Base-by-base conservation (phyloP, 2,113 vertebrate genomes). In the Mormoops blainvillei region DNA sequence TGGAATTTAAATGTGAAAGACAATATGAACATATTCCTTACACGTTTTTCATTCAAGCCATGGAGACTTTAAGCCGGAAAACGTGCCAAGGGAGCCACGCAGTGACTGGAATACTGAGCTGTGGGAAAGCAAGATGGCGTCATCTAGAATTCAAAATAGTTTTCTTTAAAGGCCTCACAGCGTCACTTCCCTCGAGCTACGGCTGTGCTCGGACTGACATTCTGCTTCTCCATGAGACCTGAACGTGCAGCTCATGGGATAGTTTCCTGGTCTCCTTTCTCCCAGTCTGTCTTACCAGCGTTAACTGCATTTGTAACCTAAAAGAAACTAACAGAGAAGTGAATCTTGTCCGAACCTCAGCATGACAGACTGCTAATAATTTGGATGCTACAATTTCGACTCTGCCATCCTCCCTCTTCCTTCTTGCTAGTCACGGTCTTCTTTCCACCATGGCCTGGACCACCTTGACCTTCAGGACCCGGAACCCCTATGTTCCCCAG, bases 1-100 rank as follows among this genome's bases (percentile, higher is more conserved):
- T 41, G 96, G 86, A 97, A 94, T 97, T 93, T 85, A 96, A 91
- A 77, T 96, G 68, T 97, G 90, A 98, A 98, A 96, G 94, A 95
- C 73, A 97, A 80, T 86, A 88, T n/a, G n/a, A 86, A 98, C 97
- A 97, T 94, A 98, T 97, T 97, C 77, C 94, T 91, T 76, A 31
- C 19, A 22, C 4, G 2, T 96, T 84, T 94, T 77, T 92, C 92
- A 54, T 95, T 97, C 97, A 95, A 98, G 83, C 52, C 70, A 89
- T 93, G 87, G 92, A 96, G 68, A 84, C 58, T 48, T 86, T 87
- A 96, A 97, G 28, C 93, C 96, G 89, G 74, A 22, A 97, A 94
- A n/a, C 91, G 36, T 5, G 94, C 48, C 85, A 92, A 77, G 78
- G 86, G 96, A 84, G 84, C 82, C 86, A 61, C 84, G 74, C 73